Base-by-base conservation (phyloP, 1,140 invertebrate genomes). In the Adoxophyes honmai region DNA sequence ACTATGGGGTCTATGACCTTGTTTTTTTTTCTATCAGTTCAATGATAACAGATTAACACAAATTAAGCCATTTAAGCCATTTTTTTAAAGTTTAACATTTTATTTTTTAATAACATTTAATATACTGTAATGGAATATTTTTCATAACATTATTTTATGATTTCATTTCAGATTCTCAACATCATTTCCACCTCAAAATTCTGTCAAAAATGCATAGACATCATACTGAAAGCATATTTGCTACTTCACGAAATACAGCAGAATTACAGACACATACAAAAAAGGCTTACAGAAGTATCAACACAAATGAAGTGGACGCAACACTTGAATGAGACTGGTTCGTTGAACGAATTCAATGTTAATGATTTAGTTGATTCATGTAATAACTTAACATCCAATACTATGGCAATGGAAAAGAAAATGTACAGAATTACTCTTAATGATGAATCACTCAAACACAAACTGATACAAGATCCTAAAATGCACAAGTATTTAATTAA, bases 401-500 rank as follows among this genome's bases (percentile, higher is more conserved):
- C 42, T 11, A 4, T 28, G 4, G 5, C n/a, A 48, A 21, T 11
- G 7, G 16, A 48, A 48, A 7, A 21, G 9, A 48, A 33, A 48
- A 48, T n/a, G 11, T n/a, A 48, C n/a, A 33, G 21, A 48, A 48
- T 48, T 28, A 13, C 21, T 21, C 16, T 48, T 11, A 14, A 48
- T 7, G 21, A 48, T 33, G 42, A 48, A 5, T 48, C 42, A n/a
- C n/a, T 48, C 6, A 48, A 48, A 18, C 10, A 10, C 11, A 48
- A 28, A 28, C 4, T 48, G 8, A 1, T 48, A 7, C 10, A 33
- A 48, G 18, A 48, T 48, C 10, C 18, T 6, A 5, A 48, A 11
- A 48, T 48, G 42, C 42, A 48, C 13, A 48, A 48, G 16, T 48
- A 21, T 48, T 14, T 48, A 48, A n/a, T 48, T 11, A 28, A 21